A percentile compares a stretch with the other conserved stretches of the same genome.
Evolutionary conservation across 2,797 vertebrate genomes (phyloP).

Genomic region (Hemibagrus guttatus): DNA sequence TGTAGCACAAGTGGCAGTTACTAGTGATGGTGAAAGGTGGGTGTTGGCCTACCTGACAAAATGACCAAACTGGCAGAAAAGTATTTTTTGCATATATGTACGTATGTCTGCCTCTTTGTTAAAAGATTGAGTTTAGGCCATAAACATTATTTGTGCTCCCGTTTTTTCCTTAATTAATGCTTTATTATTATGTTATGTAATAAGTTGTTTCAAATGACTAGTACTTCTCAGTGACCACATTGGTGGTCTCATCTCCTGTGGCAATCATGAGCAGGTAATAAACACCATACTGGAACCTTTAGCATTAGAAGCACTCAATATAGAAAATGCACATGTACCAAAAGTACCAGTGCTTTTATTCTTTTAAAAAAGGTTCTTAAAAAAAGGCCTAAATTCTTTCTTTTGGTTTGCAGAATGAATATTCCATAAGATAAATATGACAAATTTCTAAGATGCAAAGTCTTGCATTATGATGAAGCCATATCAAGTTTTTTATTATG

Average conservation of each 20-base stretch:
- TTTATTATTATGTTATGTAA: background rate
- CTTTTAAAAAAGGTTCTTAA: too few species aligned
- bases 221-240: background rate
- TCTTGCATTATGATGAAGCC: background rate
- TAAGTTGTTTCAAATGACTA: background rate
- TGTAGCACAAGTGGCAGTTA: background rate
- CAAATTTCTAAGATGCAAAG: background rate
- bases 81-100: too few species aligned
- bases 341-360: background rate
- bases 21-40: background rate
- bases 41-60: background rate
- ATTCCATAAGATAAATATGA: too few species aligned
- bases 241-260: background rate
- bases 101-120: background rate
- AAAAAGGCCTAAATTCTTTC: background rate
- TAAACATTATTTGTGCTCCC: background rate
- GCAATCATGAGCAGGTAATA: background rate
- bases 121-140: background rate
- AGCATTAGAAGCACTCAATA: background rate
- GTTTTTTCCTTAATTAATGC: background rate
- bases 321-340: background rate
- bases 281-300: background rate
- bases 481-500: background rate
- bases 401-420: background rate
- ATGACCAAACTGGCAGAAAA: background rate